Base-by-base conservation (phyloP, 1,140 invertebrate genomes). In the Lepidurus couesii region DNA sequence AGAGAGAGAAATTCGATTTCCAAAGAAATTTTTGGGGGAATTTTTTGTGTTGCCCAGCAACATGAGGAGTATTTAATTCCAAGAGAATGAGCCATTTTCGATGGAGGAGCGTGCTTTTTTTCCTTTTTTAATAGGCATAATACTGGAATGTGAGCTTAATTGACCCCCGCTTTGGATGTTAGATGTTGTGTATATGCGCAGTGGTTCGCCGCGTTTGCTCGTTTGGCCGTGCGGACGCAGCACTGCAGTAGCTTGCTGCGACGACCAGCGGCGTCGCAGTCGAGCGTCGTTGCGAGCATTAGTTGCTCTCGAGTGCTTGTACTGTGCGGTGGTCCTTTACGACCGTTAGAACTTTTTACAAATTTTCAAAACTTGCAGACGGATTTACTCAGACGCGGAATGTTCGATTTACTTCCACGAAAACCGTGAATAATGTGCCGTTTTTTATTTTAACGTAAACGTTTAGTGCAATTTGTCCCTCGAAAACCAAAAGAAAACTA, bases 121-220 rank as follows among this genome's bases (percentile, higher is more conserved):
- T 65, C 16, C 53, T 21, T 9, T 16, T 65, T 65, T 65, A 65
- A 65, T 65, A 65, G 53, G 16, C 53, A 65, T 65, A 65, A 65
- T 65, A 7, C 53, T 65, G 53, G 53, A 65, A 65, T 65, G 53
- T 16, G 53, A 65, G 53, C 53, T 65, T 65, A 65, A 65, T 65
- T 65, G 53, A 65, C 21, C 53, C 53, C 53, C 16, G 53, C 34
- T 34, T 34, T 34, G 34, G 34, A 4, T 34, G 34, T 34, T 34
- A 34, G 34, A 34, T 34, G 34, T 34, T 34, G 34, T 34, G 34
- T 4, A 21, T 13, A 65, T 65, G 53, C 53, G 53, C 53, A 65
- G 53, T 13, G 16, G 16, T 21, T 21, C 16, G 53, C 21, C 53
- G 53, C 53, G 53, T 21, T 65, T 34, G 34, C 13, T 16, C 9